Evolutionary conservation across 2,113 vertebrate species (phyloP), one percentile per base, ranked within the genome.

Genomic region (Seriola quinqueradiata): DNA sequence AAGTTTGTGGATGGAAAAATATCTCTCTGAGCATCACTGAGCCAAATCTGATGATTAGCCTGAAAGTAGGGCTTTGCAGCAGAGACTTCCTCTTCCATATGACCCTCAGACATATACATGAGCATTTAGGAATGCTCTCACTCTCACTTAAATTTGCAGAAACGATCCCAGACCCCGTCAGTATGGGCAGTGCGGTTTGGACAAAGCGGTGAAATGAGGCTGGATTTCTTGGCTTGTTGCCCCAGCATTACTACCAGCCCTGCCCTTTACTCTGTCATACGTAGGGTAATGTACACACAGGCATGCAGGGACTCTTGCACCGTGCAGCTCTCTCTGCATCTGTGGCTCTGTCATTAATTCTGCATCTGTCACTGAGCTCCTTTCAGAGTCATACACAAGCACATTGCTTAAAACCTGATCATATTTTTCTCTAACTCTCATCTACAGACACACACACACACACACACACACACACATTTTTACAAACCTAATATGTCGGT

Each of bases 51-150:
- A 78, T 85, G 52, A 70, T 85, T 78, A 64, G 60, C 21, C 48
- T 66, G 70, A 77, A 75, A 86, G 40, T 32, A 12, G 19, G 34
- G 64, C 75, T 75, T 75, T 73, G 54, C 63, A 70, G 67, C 21
- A 25, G 50, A 82, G 67, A 61, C 76, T 8, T 67, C 59, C 28
- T 77, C 73, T 38, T 75, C 48, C 59, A 67, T 68, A 10, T 58
- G 71, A 67, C 72, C 70, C 58, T 57, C 19, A 58, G 63, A 88
- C 59, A 77, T 69, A 81, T 87, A 87, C 83, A 81, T 9, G 13
- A 25, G 21, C 46, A 44, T 76, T 67, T 73, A 83, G 86, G 73
- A 91, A 90, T 68, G 86, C 81, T 81, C 70, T 80, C 75, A 36
- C 85, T 19, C 65, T 75, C 81, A 19, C 55, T 0, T 68, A 32